Evolutionary conservation across 2,888 invertebrate genomes (phyloP), one percentile per base, ranked within the genome.

Genomic region (Acleris sparsana): DNA sequence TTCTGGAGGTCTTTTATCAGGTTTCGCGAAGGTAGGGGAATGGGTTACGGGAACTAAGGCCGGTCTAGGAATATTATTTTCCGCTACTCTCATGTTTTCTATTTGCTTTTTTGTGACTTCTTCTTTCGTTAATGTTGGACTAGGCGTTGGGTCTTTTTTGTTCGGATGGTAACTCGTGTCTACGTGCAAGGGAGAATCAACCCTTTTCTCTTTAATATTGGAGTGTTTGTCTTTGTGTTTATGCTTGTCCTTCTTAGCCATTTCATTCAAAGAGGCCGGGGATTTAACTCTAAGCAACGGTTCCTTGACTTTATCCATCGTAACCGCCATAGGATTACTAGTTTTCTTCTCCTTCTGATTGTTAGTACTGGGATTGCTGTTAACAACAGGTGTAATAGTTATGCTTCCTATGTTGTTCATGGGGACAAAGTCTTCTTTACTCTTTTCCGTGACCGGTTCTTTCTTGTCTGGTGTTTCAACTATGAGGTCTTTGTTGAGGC

Each of bases 1-100:
- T 46, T 91, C 91, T 0, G 86, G 89, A 1, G 89, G 87, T 22
- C 90, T 71, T 69, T 91, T 92, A 25, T 90, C 92, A 0, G 92
- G 91, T 71, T 92, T 92, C 0, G 87, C 89, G 39, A 92, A 91
- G 0, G 92, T 92, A 0, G 92, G 92, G 0, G 92, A 90, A 73
- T 87, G 87, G 57, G 85, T 84, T 0, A 89, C 85, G 1, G 89
- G 88, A 1, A 92, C 80, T 71, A 92, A 71, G 0, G 83, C 80
- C 0, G 92, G 92, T 57, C 91, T 71, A 0, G 92, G 92, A 43
- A 92, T 86, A 59, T 90, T 90, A 64, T 87, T 90, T 52, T 92
- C 92, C 0, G 82, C 77, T 1, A 84, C 79, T 49, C 88, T 76
- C 86, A 91, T 85, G 29, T 59, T 85, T 57, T 92, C 90, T 9